Evolutionary conservation across 2,113 vertebrate species (phyloP).

Genomic region (Calidris pugnax): DNA sequence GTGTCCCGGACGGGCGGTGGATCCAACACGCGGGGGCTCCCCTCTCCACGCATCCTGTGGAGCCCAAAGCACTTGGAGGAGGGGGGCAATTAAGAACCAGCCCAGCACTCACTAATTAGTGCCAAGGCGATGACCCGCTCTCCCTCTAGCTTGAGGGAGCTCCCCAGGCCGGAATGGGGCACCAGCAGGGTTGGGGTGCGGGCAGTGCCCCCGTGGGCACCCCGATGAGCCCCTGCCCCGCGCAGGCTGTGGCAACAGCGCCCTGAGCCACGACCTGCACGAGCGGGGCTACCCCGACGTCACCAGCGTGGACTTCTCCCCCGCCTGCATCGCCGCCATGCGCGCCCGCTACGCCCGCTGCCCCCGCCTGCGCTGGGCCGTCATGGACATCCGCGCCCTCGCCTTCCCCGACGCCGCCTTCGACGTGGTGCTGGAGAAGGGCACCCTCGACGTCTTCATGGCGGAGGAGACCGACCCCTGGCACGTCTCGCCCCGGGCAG

Average conservation of each 20-base stretch:
- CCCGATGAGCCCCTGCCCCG: background rate
- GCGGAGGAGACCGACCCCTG: slow-evolving; percentile 88
- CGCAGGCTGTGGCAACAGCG: slow-evolving; percentile 92
- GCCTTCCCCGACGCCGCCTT: slow-evolving; percentile 79
- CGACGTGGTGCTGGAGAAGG: slow-evolving; percentile 90
- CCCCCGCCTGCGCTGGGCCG: slow-evolving; percentile 82
- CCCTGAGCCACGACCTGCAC: slow-evolving; percentile 85
- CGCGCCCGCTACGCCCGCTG: slow-evolving; percentile 72
- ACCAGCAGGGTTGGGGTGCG: rapidly evolving
- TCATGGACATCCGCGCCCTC: slow-evolving; percentile 86
- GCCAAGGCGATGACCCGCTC: background rate
- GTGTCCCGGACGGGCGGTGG: background rate
- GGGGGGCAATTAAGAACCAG: background rate
- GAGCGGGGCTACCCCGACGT: slow-evolving; percentile 80
- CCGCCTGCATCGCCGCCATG: slow-evolving; percentile 86
- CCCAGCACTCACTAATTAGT: rapidly evolving
- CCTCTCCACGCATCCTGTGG: background rate
- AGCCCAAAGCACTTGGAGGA: background rate
- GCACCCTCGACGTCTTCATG: slow-evolving; percentile 87
- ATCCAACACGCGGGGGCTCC: rapidly evolving
- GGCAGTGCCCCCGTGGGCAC: background rate
- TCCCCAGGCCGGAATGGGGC: background rate
- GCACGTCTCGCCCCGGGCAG: slow-evolving; percentile 74
- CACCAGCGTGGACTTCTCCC: slow-evolving; percentile 91
- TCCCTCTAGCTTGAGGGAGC: too few species aligned